These are phyloP conservation scores for Brachymystax lenok DNA, from an alignment of 2,797 vertebrate species.

Conservation along the genomic window DNA sequence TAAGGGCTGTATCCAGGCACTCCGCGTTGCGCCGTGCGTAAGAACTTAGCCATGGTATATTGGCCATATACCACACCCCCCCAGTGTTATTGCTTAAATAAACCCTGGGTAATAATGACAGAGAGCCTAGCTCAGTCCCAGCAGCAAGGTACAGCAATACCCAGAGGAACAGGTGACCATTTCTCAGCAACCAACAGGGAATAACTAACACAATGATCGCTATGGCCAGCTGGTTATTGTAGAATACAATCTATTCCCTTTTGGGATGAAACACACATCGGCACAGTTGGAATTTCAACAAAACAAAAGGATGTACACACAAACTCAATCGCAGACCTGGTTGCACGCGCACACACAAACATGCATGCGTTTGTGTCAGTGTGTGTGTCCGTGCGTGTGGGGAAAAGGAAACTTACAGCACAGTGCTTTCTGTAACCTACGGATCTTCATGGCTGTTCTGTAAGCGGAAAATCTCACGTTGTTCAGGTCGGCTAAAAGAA, in stretches of 20 bases:
- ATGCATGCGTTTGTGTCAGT: neutral
- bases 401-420: conserved; percentile 84
- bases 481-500: conserved; percentile 89
- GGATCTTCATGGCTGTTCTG: conserved; percentile 97
- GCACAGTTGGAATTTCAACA: neutral
- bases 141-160: neutral
- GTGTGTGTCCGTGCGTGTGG: too few relatives aligned
- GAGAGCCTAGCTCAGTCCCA: neutral
- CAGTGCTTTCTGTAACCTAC: conserved; percentile 92
- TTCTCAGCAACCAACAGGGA: neutral
- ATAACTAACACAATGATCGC: neutral
- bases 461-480: conserved; percentile 98
- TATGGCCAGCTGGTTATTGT: neutral
- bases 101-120: conserved; percentile 20
- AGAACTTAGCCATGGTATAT: too few relatives aligned
- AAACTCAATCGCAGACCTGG: neutral
- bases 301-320: too few relatives aligned
- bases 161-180: neutral
- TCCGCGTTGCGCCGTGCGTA: too few relatives aligned
- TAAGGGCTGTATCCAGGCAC: too few relatives aligned
- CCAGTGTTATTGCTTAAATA: neutral
- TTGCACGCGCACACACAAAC: neutral
- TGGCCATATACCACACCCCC: too few relatives aligned
- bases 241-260: neutral
- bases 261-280: neutral